These are phyloP conservation scores for Vireo altiloquus DNA, from an alignment of 2,113 vertebrate genomes.

Conservation along the genomic window DNA sequence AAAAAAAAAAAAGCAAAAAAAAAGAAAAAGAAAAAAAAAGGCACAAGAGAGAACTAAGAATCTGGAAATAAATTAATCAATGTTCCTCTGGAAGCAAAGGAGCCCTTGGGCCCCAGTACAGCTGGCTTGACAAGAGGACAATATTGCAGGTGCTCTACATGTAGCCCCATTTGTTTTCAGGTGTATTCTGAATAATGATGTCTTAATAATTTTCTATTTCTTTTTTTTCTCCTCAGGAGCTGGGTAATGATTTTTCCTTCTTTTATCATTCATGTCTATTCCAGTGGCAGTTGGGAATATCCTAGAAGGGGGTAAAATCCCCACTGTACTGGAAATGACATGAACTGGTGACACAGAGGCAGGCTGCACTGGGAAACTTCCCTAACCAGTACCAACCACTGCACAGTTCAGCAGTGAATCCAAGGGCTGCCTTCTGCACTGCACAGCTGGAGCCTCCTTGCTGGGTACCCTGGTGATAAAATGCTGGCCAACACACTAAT, in stretches of 20 bases:
- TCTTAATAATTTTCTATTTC: neutral
- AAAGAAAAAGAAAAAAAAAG: neutral
- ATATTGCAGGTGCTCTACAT: neutral
- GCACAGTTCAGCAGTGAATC: neutral
- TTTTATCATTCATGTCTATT: neutral
- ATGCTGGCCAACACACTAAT: neutral
- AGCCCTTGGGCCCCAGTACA: neutral
- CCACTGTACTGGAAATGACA: neutral
- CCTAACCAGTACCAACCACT: neutral
- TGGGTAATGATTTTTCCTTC: neutral
- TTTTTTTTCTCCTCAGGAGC: neutral
- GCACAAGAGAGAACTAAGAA: neutral
- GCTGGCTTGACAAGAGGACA: neutral
- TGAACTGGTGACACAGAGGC: neutral
- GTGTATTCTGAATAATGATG: neutral
- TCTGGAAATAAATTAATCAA: neutral
- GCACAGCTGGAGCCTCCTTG: neutral
- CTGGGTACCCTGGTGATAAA: neutral
- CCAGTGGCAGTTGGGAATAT: neutral
- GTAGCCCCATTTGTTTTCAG: neutral
- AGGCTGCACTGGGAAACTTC: neutral
- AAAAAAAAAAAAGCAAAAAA: neutral
- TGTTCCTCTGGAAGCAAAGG: neutral
- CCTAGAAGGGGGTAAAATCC: neutral
- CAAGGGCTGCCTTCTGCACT: neutral